Conservation (phyloP, 2,113 vertebrate species). For the Ceratotherium simum region DNA sequence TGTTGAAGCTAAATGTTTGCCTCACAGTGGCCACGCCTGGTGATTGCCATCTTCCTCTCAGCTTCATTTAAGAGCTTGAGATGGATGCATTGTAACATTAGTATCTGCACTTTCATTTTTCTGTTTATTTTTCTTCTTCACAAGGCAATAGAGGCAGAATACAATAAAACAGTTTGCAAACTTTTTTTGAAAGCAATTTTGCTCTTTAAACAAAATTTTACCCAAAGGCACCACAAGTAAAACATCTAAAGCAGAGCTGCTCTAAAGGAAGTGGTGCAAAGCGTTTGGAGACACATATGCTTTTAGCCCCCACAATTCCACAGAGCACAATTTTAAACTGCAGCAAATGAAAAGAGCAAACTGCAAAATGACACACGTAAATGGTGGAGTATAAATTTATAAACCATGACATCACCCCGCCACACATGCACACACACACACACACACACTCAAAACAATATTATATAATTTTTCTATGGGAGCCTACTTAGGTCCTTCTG, state of each 20-base stretch:
- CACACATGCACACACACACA: not conserved
- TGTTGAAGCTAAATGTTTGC: not conserved
- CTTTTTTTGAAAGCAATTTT: not conserved
- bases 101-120: not conserved
- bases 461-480: not conserved
- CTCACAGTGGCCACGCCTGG: not conserved
- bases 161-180: not conserved
- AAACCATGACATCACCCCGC: not conserved
- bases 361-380: not conserved
- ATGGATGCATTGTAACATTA: not conserved
- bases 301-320: not conserved
- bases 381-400: not conserved
- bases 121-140: not conserved
- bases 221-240: not conserved
- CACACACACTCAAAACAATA: not conserved
- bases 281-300: not conserved
- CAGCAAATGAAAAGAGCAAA: not conserved
- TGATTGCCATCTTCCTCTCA: not conserved
- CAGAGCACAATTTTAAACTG: not conserved
- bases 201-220: conserved; percentile 38
- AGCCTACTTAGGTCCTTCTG: not conserved
- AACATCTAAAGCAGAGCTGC: conserved; percentile 26
- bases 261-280: conserved; percentile 59
- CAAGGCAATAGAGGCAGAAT: not conserved
- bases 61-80: not conserved